Percentiles rank a stretch among this genome's conserved stretches.
Conservation (phyloP, 2,888 invertebrate species). For the Amblyjoppa proteus region DNA sequence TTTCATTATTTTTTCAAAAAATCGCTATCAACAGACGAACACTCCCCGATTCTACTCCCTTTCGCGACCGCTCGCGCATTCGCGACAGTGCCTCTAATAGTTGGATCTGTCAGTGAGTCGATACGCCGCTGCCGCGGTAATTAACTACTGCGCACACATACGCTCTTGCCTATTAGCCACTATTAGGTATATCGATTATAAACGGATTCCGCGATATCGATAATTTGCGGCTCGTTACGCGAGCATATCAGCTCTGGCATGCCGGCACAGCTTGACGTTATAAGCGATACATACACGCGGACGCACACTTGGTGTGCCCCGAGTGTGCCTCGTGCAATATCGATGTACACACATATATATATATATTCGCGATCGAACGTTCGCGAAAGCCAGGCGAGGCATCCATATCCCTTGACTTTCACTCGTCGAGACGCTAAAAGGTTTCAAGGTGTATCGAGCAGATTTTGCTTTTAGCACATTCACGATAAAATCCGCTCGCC, state of each 20-base stretch:
- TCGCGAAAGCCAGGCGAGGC: constrained; percentile 53
- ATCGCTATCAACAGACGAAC: background rate
- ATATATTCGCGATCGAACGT: constrained; percentile 22
- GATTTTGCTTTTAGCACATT: constrained; percentile 85
- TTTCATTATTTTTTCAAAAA: background rate
- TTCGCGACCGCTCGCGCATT: background rate
- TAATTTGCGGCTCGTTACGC: constrained; percentile 50
- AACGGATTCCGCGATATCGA: constrained; percentile 58
- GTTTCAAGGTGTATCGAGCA: constrained; percentile 83
- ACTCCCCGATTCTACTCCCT: background rate
- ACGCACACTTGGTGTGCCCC: background rate
- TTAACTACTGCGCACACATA: constrained; percentile 5
- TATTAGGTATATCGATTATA: constrained; percentile 38
- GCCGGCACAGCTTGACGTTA: constrained; percentile 19
- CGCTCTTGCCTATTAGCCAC: constrained; percentile 22
- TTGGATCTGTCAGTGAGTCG: constrained; percentile 13
- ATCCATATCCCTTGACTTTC: constrained; percentile 64
- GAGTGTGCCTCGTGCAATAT: too few species aligned
- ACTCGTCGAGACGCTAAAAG: constrained; percentile 82
- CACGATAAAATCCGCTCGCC: constrained; percentile 81
- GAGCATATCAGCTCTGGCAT: constrained; percentile 20
- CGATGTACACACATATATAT: background rate
- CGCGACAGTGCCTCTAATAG: background rate
- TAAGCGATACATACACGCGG: background rate
- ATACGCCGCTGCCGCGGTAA: background rate